Evolutionary conservation across 2,113 vertebrate species (phyloP).

Genomic region (Thalassarche chlororhynchos): DNA sequence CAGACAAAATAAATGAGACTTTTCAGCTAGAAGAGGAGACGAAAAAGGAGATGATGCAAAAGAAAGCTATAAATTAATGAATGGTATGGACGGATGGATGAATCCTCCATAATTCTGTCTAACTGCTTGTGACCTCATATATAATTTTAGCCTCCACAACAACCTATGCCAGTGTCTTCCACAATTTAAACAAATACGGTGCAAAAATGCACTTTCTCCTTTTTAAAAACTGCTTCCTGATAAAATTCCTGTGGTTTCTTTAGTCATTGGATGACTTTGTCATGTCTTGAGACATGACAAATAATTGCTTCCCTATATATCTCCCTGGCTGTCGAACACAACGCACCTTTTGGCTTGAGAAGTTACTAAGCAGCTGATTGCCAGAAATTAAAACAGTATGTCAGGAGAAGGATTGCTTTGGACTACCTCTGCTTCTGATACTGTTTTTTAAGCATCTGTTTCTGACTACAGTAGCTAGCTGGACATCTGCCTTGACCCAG

Average conservation of each 20-base stretch:
- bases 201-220: background rate
- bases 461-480: background rate
- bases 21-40: background rate
- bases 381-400: background rate
- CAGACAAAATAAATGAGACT: background rate
- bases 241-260: background rate
- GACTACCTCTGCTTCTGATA: background rate
- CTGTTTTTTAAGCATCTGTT: background rate
- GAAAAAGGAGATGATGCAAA: background rate
- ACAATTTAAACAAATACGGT: background rate
- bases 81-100: background rate
- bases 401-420: background rate
- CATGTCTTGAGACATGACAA: background rate
- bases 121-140: background rate
- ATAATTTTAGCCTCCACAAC: background rate
- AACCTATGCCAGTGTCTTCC: background rate
- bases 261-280: background rate
- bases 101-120: background rate
- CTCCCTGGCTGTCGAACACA: background rate
- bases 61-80: background rate
- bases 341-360: background rate
- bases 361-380: background rate
- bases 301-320: background rate
- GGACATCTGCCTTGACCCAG: background rate
- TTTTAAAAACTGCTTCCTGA: background rate